Percentiles rank a stretch among this genome's conserved stretches.
phyloP scores from a whole-genome alignment of 2,888 invertebrate species.

The Trypoxylon attenuatum region DNA sequence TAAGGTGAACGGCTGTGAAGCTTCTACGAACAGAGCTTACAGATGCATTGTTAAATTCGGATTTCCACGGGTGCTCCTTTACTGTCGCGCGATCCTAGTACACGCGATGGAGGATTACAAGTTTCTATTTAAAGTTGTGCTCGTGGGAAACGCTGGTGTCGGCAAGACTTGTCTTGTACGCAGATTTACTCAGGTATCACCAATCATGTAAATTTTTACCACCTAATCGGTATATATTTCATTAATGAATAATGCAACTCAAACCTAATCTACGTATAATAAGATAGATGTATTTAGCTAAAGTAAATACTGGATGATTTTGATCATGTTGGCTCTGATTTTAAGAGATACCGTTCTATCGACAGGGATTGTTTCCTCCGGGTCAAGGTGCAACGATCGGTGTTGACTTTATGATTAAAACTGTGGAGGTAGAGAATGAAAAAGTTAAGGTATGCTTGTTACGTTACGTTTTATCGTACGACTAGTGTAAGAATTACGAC shows the following conservation, averaged over 20 bases:
- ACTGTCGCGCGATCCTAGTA: slow-evolving; percentile 28
- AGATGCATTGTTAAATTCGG: slow-evolving; percentile 36
- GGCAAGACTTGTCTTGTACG: slow-evolving; percentile 98
- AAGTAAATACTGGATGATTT: too few species aligned
- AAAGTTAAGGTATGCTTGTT: slow-evolving; percentile 86
- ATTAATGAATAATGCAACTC: background rate
- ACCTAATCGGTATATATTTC: background rate
- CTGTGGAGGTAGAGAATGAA: slow-evolving; percentile 96
- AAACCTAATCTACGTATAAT: too few species aligned
- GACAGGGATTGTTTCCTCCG: slow-evolving; percentile 94
- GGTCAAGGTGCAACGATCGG: slow-evolving; percentile 99
- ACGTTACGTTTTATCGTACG: slow-evolving; percentile 37
- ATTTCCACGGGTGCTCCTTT: too few species aligned
- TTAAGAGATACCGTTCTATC: too few species aligned
- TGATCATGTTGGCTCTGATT: too few species aligned
- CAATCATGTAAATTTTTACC: too few species aligned
- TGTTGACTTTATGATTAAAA: slow-evolving; percentile 99
- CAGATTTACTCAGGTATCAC: slow-evolving; percentile 91
- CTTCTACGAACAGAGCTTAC: slow-evolving; percentile 21
- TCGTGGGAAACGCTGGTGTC: slow-evolving; percentile 98
- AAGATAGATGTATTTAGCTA: too few species aligned
- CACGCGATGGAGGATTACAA: slow-evolving; percentile 96
- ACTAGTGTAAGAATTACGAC: background rate
- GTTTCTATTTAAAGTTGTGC: slow-evolving; percentile 98
- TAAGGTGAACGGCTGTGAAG: slow-evolving; percentile 37